Base-by-base conservation (phyloP, 2,113 vertebrate genomes). In the Sterrhoptilus dennistouni region DNA sequence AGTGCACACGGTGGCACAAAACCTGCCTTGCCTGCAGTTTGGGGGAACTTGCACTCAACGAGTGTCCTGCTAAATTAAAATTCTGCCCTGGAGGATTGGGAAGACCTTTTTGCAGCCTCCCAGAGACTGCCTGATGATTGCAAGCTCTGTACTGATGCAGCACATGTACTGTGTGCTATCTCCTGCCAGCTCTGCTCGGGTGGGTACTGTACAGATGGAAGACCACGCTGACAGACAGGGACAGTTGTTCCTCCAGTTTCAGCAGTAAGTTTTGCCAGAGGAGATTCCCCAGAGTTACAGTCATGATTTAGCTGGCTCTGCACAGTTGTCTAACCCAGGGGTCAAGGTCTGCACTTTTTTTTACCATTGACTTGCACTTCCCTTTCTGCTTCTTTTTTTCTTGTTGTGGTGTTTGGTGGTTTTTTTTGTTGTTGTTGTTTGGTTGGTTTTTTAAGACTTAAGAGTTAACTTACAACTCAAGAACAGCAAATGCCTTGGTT, bases 181-280 rank as follows among this genome's bases (percentile, higher is more conserved):
- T 47, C 25, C 70, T 54, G 80, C 76, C 93, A 89, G 80, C 54
- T 64, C 85, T 65, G 57, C 79, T 76, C 2, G 4, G 33, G 29
- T 75, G 56, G 35, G 33, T 56, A 68, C 84, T 49, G 66, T 27
- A 69, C 2, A 61, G 66, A 94, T 45, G 57, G 90, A 83, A 83
- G 78, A 72, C 66, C 42, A 60, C 0, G 0, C 47, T 93, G 92
- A 94, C 45, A 79, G 91, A 85, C 38, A 76, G 61, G 56, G 19
- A 53, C 90, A 95, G 82, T 23, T 79, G 90, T 52, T 92, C 57
- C 94, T 93, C 70, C 53, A 60, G 36, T 90, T 93, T 76, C 90
- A 71, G 68, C 29, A 78, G 36, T 12, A 54, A 45, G 19, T n/a
- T 68, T 68, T 89, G 36, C 44, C 78, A 92, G 36, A 83, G 50